Conservation (phyloP, 2,797 vertebrate species). For the Coendou prehensilis region DNA sequence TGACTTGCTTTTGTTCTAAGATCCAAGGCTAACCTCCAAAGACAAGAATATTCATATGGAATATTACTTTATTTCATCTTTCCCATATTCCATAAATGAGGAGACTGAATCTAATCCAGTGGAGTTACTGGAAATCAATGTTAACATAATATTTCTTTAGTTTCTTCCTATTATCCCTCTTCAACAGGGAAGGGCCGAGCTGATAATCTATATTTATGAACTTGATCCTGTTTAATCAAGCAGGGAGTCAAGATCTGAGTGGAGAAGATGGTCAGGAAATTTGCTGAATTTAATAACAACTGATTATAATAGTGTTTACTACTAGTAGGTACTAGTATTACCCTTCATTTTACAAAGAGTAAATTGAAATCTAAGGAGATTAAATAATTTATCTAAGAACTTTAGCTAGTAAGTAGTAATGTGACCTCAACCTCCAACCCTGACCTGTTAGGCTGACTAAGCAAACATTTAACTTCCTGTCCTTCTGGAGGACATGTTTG, state of each 20-base stretch:
- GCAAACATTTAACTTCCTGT: not conserved
- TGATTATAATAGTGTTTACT: not conserved
- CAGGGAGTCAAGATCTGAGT: not conserved
- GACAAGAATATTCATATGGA: conserved; percentile 44
- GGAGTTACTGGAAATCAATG: not conserved
- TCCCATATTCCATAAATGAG: not conserved
- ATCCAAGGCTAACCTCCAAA: conserved; percentile 61
- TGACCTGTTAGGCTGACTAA: not conserved
- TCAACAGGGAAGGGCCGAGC: not conserved
- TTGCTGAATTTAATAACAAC: not conserved
- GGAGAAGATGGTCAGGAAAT: not conserved
- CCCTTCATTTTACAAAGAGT: not conserved
- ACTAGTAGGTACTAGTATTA: not conserved
- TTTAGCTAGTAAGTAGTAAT: not conserved
- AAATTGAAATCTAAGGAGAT: not conserved
- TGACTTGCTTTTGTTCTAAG: conserved; percentile 63
- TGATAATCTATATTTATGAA: not conserved
- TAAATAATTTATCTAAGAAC: conserved; percentile 3
- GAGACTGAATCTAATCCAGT: conserved; percentile 6
- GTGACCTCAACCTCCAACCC: not conserved
- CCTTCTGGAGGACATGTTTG: not conserved
- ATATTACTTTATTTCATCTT: conserved; percentile 11
- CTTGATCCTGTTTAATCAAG: not conserved
- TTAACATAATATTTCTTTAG: not conserved
- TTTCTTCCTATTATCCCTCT: not conserved